Percentiles rank a stretch among this genome's conserved stretches.
These are phyloP conservation scores for Polypedilum vanderplanki DNA, from an alignment of 1,140 invertebrate genomes.

Conservation along the genomic window DNA sequence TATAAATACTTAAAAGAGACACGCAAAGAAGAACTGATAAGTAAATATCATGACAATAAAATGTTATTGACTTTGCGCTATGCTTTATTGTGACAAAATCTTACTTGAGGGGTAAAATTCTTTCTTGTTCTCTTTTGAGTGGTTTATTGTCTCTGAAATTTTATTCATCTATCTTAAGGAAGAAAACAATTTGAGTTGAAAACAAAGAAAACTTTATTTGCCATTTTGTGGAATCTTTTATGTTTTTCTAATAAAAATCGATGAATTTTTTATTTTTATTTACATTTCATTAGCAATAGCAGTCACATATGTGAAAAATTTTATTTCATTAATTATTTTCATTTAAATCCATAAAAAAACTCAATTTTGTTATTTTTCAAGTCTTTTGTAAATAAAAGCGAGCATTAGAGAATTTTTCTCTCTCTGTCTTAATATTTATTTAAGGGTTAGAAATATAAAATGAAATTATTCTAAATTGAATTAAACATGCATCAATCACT, in stretches of 20 bases:
- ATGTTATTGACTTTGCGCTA: conserved; percentile 25
- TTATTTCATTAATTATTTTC: neutral
- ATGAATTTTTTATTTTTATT: neutral
- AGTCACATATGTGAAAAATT: neutral
- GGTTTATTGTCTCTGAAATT: conserved; percentile 1
- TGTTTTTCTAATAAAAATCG: neutral
- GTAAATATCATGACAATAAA: conserved; percentile 28
- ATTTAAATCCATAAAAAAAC: neutral
- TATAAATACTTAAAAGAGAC: neutral
- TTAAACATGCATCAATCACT: neutral
- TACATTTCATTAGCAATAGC: neutral
- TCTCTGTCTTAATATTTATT: too few species aligned
- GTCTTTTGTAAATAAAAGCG: neutral
- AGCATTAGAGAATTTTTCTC: neutral
- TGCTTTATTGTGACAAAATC: neutral
- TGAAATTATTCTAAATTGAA: neutral
- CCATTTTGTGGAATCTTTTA: neutral
- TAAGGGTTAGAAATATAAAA: too few species aligned
- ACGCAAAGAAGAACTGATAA: neutral
- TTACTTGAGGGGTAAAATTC: neutral
- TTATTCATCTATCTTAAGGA: neutral
- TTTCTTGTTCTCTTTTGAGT: neutral
- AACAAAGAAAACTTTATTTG: neutral
- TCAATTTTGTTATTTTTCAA: neutral
- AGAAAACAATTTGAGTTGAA: neutral